Percentiles rank a stretch among this genome's conserved stretches.
These are phyloP conservation scores for Epistrophella euchroma DNA, from an alignment of 2,888 invertebrate genomes.

Conservation along the genomic window DNA sequence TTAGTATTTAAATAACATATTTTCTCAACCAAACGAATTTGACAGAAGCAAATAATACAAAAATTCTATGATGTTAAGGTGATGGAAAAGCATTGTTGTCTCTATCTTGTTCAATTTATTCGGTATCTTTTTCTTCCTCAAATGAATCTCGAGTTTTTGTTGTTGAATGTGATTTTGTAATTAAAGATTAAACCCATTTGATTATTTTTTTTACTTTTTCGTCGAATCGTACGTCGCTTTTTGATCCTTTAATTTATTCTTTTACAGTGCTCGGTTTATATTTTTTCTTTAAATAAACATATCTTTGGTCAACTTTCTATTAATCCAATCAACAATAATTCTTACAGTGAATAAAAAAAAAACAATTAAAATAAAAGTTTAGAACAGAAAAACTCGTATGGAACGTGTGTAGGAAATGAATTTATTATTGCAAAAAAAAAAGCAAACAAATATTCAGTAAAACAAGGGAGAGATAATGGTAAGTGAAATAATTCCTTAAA, in stretches of 20 bases:
- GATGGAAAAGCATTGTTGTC: background rate
- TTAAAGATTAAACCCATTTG: background rate
- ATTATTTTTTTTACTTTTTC: background rate
- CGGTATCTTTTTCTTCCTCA: conserved; percentile 2
- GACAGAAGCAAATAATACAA: conserved; percentile 1
- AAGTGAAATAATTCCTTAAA: background rate
- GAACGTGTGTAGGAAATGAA: background rate
- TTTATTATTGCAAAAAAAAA: background rate
- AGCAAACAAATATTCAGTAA: background rate
- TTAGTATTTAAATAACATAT: background rate
- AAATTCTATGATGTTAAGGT: background rate
- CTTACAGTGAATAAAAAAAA: background rate
- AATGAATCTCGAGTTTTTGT: conserved; percentile 10
- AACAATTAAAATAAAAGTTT: background rate
- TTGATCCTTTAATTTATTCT: background rate
- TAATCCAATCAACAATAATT: background rate
- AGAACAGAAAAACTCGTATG: background rate
- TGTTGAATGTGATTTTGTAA: conserved; percentile 11
- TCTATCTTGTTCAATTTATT: background rate
- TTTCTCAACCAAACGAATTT: background rate
- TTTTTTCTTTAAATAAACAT: background rate
- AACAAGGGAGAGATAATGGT: background rate
- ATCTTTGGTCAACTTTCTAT: background rate
- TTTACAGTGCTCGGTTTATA: background rate
- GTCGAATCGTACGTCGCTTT: background rate